Evolutionary conservation across 2,797 vertebrate species (phyloP).

Genomic region (Fistularia tabacaria): DNA sequence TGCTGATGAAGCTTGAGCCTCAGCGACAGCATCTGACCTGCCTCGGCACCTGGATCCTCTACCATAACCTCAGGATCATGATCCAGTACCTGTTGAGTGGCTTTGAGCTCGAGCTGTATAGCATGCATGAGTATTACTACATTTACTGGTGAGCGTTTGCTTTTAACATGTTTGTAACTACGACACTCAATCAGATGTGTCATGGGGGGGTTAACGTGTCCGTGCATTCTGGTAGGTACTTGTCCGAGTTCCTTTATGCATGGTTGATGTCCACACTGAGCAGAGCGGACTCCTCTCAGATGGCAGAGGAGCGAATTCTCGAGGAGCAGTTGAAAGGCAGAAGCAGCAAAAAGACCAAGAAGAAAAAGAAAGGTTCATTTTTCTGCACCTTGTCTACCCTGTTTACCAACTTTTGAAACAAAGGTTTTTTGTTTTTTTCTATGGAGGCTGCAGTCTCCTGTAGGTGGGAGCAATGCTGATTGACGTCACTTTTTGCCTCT

Average conservation of each 20-base stretch:
- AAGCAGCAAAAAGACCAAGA: slow-evolving; percentile 98
- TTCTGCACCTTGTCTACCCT: too few species aligned
- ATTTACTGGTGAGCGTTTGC: slow-evolving; percentile 85
- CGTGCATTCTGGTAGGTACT: slow-evolving; percentile 78
- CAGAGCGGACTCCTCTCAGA: slow-evolving; percentile 94
- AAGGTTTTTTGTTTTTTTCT: neutral
- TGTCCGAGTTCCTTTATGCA: slow-evolving; percentile 97
- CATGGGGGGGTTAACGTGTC: neutral
- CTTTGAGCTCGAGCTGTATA: slow-evolving; percentile 97
- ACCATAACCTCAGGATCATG: slow-evolving; percentile 98
- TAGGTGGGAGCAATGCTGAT: neutral
- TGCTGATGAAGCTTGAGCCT: slow-evolving; percentile 96
- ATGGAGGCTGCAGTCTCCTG: neutral
- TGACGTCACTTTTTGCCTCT: slow-evolving; percentile 15
- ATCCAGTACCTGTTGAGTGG: slow-evolving; percentile 98
- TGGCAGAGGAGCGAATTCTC: slow-evolving; percentile 95
- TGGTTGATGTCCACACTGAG: slow-evolving; percentile 99
- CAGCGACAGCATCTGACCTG: slow-evolving; percentile 96
- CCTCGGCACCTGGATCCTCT: slow-evolving; percentile 97
- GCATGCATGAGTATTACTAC: slow-evolving; percentile 99
- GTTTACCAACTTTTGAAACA: too few species aligned
- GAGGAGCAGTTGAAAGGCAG: slow-evolving; percentile 97
- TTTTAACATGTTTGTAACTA: neutral
- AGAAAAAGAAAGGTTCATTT: slow-evolving; percentile 93
- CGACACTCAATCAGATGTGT: neutral